Evolutionary conservation across 2,113 vertebrate genomes (phyloP), one percentile per base, ranked within the genome.

Genomic region (Isichthys henryi): DNA sequence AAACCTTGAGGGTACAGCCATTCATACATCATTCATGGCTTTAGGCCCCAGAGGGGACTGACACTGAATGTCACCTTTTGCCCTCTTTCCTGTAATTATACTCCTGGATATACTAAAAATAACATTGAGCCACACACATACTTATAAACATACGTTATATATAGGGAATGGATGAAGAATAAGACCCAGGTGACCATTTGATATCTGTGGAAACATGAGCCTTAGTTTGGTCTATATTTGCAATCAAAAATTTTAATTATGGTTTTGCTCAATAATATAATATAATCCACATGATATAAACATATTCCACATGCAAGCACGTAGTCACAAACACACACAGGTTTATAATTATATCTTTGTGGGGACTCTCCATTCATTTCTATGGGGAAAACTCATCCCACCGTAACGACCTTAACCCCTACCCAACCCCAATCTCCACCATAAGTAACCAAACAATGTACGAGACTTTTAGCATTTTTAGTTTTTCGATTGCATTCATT

Each of bases 11-110:
- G n/a, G 35, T 70, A 43, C 11, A 77, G 89, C 43, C 31, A 35
- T 52, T 92, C 82, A 90, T 89, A 80, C 45, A 90, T 91, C 70
- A 89, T 91, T 90, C 77, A 92, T 86, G 49, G 9, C 11, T 45
- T 49, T 58, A 85, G 90, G n/a, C 58, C 86, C 91, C 56, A 82
- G 80, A 46, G 56, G 91, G 86, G 62, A 82, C 6, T 10, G 87
- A 88, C 15, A 90, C 88, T 82, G 88, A 84, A 2, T 10, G 13
- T 90, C 35, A 88, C 43, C 74, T 85, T 88, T 62, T 91, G 89
- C 49, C 86, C 45, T 35, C 52, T 66, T 77, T 87, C 90, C 88
- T 80, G 52, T 90, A 89, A 89, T 89, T 89, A 83, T 70, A 91
- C 77, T 83, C 80, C 70, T 53, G 87, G 4, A 39, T 43, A 39